These are phyloP conservation scores for Trogon surrucura DNA, from an alignment of 2,113 vertebrate genomes.

Conservation along the genomic window DNA sequence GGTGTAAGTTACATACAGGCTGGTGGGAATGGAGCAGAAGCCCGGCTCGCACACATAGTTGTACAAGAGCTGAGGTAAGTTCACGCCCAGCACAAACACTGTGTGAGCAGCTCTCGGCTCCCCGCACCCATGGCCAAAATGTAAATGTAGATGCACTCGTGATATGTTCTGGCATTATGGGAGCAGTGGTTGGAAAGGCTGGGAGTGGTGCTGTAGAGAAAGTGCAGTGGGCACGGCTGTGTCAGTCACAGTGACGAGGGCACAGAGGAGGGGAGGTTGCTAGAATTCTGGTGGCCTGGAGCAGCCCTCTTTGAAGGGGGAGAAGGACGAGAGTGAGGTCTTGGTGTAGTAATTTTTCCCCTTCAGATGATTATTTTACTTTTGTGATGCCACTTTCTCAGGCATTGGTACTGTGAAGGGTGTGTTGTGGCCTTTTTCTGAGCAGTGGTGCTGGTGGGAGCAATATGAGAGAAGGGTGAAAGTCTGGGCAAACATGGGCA, in stretches of 20 bases:
- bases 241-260: neutral
- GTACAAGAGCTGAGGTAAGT: neutral
- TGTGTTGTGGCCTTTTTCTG: neutral
- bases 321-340: neutral
- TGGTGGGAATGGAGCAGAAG: neutral
- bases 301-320: neutral
- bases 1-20: neutral
- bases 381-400: neutral
- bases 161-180: neutral
- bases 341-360: neutral
- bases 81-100: neutral
- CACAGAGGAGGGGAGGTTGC: neutral
- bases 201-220: neutral
- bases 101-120: neutral
- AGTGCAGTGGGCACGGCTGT: neutral
- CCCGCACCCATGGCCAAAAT: neutral
- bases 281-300: fast-evolving
- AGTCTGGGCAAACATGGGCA: neutral
- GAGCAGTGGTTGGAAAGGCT: neutral
- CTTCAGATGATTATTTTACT: neutral
- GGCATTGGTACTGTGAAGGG: neutral
- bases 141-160: neutral
- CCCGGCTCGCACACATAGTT: neutral
- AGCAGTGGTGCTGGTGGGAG: neutral
- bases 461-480: neutral